Base-by-base conservation (phyloP, 2,888 invertebrate genomes). In the Hydrotaea diabolus region DNA sequence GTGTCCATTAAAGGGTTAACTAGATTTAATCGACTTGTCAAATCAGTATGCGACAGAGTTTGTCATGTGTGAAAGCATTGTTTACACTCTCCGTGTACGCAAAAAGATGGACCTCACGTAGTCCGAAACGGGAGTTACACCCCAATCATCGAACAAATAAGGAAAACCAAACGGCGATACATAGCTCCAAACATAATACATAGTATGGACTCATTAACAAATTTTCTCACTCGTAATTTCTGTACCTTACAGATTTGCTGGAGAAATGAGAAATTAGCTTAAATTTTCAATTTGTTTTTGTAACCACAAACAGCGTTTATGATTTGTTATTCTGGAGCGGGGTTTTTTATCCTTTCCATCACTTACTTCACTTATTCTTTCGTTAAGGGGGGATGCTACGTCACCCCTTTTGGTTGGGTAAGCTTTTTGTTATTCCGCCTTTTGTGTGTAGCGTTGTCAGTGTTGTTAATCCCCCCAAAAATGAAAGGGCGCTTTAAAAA, bases 241-340 rank as follows among this genome's bases (percentile, higher is more conserved):
- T 64, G 26, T 72, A 62, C 26, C 31, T 76, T 81, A 43, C 5
- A 23, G 19, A 57, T 73, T 62, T 77, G 57, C 49, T 53, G 59
- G 57, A n/a, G 43, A 57, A 77, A 81, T 39, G 39, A 81, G 71
- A 46, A 81, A 81, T 81, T 77, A 77, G 62, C 66, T 59, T 73
- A 31, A 72, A 76, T 55, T 73, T 53, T 23, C 17, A 62, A 49
- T 75, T 17, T 49, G 59, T 64, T 26, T 2, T 59, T 76, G 26
- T 62, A 76, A 43, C 76, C 80, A 72, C 80, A 81, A 81, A 77
- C 76, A 76, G 71, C 55, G 71, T 72, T 80, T 76, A 80, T 55
- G 72, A 81, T 81, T 81, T 81, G 76, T 72, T 72, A 72, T 76
- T 72, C 80, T 64, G 76, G 72, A 53, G 36, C 76, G 31, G 39